phyloP scores from a whole-genome alignment of 2,888 invertebrate species.

The Meganola albula region DNA sequence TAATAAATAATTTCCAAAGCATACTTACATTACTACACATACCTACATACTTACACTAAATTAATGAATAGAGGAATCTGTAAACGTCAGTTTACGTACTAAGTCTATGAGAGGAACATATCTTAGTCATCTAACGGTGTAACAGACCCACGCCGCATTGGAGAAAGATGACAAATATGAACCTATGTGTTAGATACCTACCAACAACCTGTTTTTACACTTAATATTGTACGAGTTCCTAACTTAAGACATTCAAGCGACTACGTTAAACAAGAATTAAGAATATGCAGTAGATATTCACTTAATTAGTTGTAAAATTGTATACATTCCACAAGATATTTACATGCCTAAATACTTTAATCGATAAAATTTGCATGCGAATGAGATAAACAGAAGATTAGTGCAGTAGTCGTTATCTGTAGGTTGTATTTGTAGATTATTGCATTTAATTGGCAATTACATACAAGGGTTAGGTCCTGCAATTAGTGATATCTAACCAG shows the following conservation, averaged over 20 bases:
- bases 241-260: constrained; percentile 14
- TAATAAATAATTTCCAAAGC: too few relatives aligned
- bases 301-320: constrained; percentile 19
- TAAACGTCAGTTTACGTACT: too few relatives aligned
- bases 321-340: constrained; percentile 30
- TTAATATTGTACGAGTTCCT: too few relatives aligned
- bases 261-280: constrained; percentile 23
- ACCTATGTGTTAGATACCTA: too few relatives aligned
- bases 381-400: constrained; percentile 16
- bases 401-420: constrained; percentile 13
- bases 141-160: too few relatives aligned
- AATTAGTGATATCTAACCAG: constrained; percentile 44
- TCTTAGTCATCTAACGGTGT: too few relatives aligned
- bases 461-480: constrained; percentile 41
- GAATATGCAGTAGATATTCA: too few relatives aligned
- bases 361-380: constrained; percentile 23
- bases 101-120: too few relatives aligned
- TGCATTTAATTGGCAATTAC: constrained; percentile 35
- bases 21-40: not conserved
- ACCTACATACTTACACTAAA: not conserved
- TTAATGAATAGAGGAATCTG: too few relatives aligned
- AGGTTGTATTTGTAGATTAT: constrained; percentile 12
- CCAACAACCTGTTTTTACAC: too few relatives aligned
- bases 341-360: constrained; percentile 28
- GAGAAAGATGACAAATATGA: too few relatives aligned